Conservation (phyloP, 2,888 invertebrate species). For the Athripsodes cinereus region DNA sequence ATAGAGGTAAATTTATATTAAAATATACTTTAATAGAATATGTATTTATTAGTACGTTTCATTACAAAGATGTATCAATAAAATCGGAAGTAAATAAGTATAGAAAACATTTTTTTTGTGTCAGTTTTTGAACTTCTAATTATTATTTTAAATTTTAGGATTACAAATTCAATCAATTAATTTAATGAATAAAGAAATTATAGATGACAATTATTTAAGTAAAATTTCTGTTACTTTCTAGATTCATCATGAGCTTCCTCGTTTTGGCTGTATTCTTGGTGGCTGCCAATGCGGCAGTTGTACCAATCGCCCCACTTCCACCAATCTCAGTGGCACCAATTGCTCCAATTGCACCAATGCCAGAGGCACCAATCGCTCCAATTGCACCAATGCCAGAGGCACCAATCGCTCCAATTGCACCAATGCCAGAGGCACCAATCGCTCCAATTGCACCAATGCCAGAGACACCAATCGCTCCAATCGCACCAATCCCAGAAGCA, state of each 20-base stretch:
- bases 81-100: too few species aligned
- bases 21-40: too few species aligned
- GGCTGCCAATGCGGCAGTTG: background rate
- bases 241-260: background rate
- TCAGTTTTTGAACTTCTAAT: too few species aligned
- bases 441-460: background rate
- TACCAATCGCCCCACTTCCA: slow-evolving; percentile 1
- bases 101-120: too few species aligned
- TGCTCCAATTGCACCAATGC: background rate
- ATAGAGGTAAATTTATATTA: too few species aligned
- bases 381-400: slow-evolving; percentile 5
- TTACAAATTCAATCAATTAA: too few species aligned
- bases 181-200: too few species aligned
- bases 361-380: background rate
- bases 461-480: background rate
- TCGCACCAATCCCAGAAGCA: slow-evolving; percentile 8
- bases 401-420: background rate
- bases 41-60: too few species aligned
- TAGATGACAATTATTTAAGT: background rate
- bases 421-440: slow-evolving; percentile 5
- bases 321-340: background rate
- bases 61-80: too few species aligned
- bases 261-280: background rate
- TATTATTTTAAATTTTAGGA: too few species aligned
- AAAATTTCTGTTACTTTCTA: background rate